Conservation (phyloP, 2,797 vertebrate species). For the Kryptolebias ocellatus region DNA sequence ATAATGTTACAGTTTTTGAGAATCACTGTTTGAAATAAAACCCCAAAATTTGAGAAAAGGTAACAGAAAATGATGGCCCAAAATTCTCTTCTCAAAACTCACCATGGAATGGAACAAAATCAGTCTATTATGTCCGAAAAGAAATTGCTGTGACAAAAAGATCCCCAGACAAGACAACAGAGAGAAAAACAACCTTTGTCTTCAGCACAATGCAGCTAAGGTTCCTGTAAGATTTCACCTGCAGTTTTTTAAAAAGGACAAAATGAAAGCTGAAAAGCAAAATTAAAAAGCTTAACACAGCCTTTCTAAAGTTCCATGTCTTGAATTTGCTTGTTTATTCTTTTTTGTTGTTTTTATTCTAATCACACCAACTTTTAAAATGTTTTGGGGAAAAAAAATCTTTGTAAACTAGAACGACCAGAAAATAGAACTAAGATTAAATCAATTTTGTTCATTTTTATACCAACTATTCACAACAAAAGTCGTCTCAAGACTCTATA, state of each 20-base stretch:
- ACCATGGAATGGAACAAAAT: constrained; percentile 3
- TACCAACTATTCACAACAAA: no score
- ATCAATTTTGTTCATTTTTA: no score
- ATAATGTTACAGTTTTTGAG: not conserved
- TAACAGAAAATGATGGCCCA: not conserved
- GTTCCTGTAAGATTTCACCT: not conserved
- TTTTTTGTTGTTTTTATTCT: not conserved
- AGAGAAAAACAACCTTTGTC: constrained; percentile 2
- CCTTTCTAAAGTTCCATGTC: not conserved
- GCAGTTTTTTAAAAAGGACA: not conserved
- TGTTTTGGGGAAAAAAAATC: no score
- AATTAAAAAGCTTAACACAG: not conserved
- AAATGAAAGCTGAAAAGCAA: not conserved
- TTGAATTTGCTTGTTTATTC: not conserved
- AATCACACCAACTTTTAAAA: no score
- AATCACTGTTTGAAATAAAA: not conserved
- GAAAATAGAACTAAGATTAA: no score
- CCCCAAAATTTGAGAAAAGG: not conserved
- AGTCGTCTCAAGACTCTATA: no score
- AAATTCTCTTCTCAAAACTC: not conserved
- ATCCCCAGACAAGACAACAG: not conserved
- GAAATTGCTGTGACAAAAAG: not conserved
- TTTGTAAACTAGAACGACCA: no score
- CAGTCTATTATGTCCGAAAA: not conserved
- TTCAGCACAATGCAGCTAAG: not conserved